phyloP scores from a whole-genome alignment of 2,113 vertebrate genomes.

The Panthera leo region DNA sequence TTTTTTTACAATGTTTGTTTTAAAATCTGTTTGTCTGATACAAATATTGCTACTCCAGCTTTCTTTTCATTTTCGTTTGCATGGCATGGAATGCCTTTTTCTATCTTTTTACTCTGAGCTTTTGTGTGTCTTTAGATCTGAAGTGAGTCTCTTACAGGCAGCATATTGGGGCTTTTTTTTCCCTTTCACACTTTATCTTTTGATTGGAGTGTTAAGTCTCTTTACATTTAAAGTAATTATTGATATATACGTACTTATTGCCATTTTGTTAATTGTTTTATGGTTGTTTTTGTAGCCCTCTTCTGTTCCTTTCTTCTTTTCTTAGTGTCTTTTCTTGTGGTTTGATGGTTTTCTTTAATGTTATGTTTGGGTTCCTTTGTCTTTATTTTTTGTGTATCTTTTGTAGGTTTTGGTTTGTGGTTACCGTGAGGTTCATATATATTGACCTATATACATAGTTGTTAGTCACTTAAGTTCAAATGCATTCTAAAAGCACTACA shows the following conservation, averaged over 20 bases:
- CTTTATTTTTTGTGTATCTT: background rate
- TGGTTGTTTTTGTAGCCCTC: background rate
- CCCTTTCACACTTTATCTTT: background rate
- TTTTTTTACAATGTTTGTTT: background rate
- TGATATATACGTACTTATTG: background rate
- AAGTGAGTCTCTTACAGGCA: background rate
- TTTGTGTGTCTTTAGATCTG: background rate
- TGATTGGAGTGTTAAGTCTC: background rate
- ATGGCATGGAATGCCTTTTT: background rate
- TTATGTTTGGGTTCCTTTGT: background rate
- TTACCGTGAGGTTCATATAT: background rate
- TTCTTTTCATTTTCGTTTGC: background rate
- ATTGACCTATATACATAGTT: background rate
- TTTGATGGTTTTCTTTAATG: background rate
- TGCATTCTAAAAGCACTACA: background rate
- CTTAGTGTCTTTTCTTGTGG: background rate
- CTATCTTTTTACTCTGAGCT: background rate
- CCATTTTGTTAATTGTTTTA: background rate
- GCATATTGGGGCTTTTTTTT: background rate
- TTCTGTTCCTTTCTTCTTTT: background rate
- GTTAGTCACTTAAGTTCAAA: background rate
- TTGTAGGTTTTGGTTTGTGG: background rate
- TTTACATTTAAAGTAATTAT: background rate
- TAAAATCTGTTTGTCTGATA: background rate
- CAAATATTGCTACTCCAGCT: background rate